Evolutionary conservation across 2,797 vertebrate species (phyloP), one percentile per base, ranked within the genome.

Genomic region (Clarias fuscus): DNA sequence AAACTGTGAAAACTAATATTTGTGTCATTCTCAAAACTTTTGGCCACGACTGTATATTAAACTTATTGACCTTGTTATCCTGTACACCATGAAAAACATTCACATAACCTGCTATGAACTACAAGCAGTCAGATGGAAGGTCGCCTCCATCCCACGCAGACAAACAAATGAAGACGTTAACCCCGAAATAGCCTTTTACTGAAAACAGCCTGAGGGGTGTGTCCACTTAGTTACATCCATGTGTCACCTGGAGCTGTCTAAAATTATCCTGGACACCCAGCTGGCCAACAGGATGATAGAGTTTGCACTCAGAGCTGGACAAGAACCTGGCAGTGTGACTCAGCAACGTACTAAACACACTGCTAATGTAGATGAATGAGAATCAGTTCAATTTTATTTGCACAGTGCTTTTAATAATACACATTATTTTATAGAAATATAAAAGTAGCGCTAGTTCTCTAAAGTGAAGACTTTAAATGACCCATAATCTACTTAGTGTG

Each of bases 241-340:
- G 80, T 8, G 4, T 86, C 22, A 58, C 22, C n/a, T 67, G 22
- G 40, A 20, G 58, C 58, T 73, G 40, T 82, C 65, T 22, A 8
- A 75, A 58, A 48, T 40, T 59, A 73, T 67, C 67, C 48, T 82
- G 59, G 70, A 58, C 70, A 82, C 58, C n/a, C 68, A 82, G 43
- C 80, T 70, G 43, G 8, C 22, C 22, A 24, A 40, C 14, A n/a
- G 20, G 33, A 10, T 72, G 59, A 75, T n/a, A 75, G 27, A 43
- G 22, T 40, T n/a, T 62, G 40, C 58, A 59, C 75, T 40, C 43
- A 18, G 15, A 18, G 65, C 2, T 24, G 3, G 65, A 80, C 53
- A 68, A 77, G 61, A 53, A 59, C 18, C 62, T 13, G 53, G 62
- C 77, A 22, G 0, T 33, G 77, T 68, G 77, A 86, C 53, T 85